A percentile compares a stretch with the other conserved stretches of the same genome.
Evolutionary conservation across 2,888 invertebrate species (phyloP).

Genomic region (Cecidostiba fungosa): DNA sequence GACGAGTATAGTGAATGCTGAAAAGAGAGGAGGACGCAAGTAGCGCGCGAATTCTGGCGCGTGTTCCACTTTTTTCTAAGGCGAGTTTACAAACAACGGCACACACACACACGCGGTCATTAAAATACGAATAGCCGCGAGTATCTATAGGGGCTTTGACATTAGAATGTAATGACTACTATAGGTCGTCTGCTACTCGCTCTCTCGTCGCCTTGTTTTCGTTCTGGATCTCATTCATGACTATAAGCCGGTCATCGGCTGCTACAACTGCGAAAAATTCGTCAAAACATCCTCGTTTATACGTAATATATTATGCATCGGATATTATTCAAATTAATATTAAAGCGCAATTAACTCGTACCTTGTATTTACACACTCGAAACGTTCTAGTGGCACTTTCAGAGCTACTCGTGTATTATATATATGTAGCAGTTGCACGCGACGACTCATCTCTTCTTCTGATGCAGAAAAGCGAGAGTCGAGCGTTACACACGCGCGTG

Average conservation of each 20-base stretch:
- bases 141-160: slow-evolving; percentile 16
- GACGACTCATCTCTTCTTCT: not conserved
- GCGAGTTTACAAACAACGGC: slow-evolving; percentile 48
- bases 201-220: not conserved
- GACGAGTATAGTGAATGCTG: not conserved
- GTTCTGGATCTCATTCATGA: not conserved
- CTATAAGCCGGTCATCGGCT: no score
- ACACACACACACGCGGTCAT: slow-evolving; percentile 29
- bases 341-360: slow-evolving; percentile 50
- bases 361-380: slow-evolving; percentile 2
- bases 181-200: no score
- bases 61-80: slow-evolving; percentile 54
- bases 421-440: not conserved
- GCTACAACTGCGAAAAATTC: not conserved
- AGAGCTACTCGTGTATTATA: not conserved
- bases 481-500: not conserved
- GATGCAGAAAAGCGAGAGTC: not conserved
- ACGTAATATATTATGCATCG: no score
- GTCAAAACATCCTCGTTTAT: no score
- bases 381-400: slow-evolving; percentile 35
- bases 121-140: slow-evolving; percentile 37
- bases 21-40: not conserved
- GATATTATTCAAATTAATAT: no score
- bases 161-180: slow-evolving; percentile 18
- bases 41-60: slow-evolving; percentile 33